These are phyloP conservation scores for Scytalopus superciliaris DNA, from an alignment of 2,113 vertebrate genomes.

Conservation along the genomic window DNA sequence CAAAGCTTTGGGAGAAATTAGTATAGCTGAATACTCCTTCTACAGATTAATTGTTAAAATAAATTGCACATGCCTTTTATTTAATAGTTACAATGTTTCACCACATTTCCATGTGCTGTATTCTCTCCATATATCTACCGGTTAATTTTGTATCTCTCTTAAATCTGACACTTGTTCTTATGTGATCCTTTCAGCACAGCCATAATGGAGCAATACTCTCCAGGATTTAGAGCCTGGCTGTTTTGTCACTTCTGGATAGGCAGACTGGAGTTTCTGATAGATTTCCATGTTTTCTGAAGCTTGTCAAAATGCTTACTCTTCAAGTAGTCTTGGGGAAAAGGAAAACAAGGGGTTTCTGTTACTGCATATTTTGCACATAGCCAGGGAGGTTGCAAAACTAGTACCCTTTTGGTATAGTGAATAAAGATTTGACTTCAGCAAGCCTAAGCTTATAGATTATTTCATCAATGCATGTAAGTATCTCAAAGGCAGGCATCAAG, in stretches of 20 bases:
- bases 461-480: not conserved
- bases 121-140: not conserved
- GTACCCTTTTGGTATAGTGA: not conserved
- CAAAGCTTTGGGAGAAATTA: conserved; percentile 34
- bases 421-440: not conserved
- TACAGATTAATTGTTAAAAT: conserved; percentile 12
- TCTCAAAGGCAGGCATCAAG: not conserved
- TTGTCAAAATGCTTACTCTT: not conserved
- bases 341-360: not conserved
- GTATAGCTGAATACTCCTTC: not conserved
- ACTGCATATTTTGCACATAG: not conserved
- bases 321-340: not conserved
- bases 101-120: not conserved
- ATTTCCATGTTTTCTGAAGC: not conserved
- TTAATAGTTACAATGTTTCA: not conserved
- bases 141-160: not conserved
- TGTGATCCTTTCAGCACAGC: not conserved
- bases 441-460: not conserved
- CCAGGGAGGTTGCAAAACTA: not conserved
- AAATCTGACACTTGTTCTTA: not conserved
- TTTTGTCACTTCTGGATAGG: not conserved
- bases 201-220: not conserved
- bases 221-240: not conserved
- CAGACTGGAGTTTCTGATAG: not conserved
- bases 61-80: conserved; percentile 10